Evolutionary conservation across 2,888 invertebrate genomes (phyloP).

Genomic region (Platycnemis pennipes): DNA sequence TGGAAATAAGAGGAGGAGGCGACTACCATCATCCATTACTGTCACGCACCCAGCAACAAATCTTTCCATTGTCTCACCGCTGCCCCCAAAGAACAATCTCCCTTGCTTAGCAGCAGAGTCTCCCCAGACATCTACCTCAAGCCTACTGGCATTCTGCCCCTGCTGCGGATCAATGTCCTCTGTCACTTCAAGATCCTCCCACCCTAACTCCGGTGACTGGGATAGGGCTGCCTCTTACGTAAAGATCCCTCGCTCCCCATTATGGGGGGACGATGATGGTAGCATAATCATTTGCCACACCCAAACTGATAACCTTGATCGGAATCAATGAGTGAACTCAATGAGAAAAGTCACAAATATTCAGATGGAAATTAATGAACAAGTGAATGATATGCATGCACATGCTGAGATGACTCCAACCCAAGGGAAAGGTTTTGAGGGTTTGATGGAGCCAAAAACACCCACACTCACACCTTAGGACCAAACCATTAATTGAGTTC

Average conservation of each 20-base stretch:
- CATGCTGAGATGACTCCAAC: too few species aligned
- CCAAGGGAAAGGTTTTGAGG: too few species aligned
- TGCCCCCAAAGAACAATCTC: too few species aligned
- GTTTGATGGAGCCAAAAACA: too few species aligned
- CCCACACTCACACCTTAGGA: too few species aligned
- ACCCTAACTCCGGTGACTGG: background rate
- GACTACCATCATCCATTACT: background rate
- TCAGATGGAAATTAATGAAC: too few species aligned
- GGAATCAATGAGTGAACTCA: background rate
- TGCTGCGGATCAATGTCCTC: background rate
- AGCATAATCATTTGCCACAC: background rate
- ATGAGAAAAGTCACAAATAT: background rate
- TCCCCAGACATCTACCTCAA: background rate
- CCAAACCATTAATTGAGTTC: too few species aligned
- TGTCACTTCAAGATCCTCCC: background rate
- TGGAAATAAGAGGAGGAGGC: background rate
- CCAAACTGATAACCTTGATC: background rate
- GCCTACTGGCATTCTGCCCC: background rate
- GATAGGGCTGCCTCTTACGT: background rate
- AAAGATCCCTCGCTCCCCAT: background rate
- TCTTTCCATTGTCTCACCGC: too few species aligned
- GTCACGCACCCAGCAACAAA: background rate
- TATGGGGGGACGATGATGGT: background rate
- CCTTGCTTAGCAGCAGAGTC: background rate
- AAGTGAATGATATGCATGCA: too few species aligned